Base-by-base conservation (phyloP, 2,113 vertebrate species). In the Nesogale talazaci region DNA sequence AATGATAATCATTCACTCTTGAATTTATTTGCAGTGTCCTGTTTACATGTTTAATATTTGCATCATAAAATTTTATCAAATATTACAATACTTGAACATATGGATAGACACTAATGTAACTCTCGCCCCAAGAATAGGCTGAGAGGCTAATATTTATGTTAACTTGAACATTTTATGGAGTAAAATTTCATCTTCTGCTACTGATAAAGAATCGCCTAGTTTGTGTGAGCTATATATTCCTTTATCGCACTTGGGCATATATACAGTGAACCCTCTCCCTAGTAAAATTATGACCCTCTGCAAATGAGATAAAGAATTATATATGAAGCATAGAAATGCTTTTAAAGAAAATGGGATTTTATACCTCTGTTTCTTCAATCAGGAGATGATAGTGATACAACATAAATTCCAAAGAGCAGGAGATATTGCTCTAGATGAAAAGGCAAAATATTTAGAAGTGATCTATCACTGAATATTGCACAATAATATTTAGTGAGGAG, bases 11-110 rank as follows among this genome's bases (percentile, higher is more conserved):
- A 97, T 96, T 96, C 95, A 65, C 72, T 96, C 74, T 29, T 92
- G 34, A 90, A 96, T 92, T 97, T 90, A 87, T 80, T 96, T 92
- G 91, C 85, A 95, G 9, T 42, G 10, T 95, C n/a, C 77, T 88
- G 93, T 96, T 97, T 97, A 92, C 46, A 52, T 34, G 96, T 93
- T 93, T 95, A 91, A 93, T 95, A 96, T 97, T 85, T 86, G 74
- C 6, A 65, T 91, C 82, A 94, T 96, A 89, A 52, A 97, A 96
- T 87, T 87, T 96, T 95, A 96, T 97, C 92, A 0, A 82, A 86
- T 90, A 7, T 94, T 95, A 96, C 5, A 11, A 52, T 52, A 96
- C 91, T 94, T 94, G 95, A 88, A 96, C 95, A 52, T 52, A 52
- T 52, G 46, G 46, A 12, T 52, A 52, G 46, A 97, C 88, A 72